Base-by-base conservation (phyloP, 2,888 invertebrate species). In the Lepidochrysops patricia region DNA sequence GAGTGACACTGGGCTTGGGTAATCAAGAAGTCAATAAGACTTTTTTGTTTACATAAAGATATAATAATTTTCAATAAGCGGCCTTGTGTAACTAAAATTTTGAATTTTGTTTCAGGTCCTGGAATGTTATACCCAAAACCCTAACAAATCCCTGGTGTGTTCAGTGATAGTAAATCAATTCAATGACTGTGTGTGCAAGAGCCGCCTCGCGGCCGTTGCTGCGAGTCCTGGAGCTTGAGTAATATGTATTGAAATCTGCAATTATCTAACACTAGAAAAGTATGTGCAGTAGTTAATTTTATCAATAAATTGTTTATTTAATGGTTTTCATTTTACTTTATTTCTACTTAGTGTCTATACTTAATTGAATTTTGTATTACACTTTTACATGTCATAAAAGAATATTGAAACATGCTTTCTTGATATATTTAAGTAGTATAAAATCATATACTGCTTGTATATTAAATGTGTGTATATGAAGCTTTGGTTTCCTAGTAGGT, bases 141-240 rank as follows among this genome's bases (percentile, higher is more conserved):
- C 88, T 2, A 71, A 80, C 70, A 84, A 82, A 72, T 77, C 89
- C 23, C 77, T 89, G 23, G 63, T 84, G 64, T 89, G 89, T 81
- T 88, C 89, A 72, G 80, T 84, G 76, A 64, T 88, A 80, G 89
- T 89, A 71, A 87, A 83, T 78, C 73, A 88, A 71, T 89, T 89
- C 74, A 88, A 88, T 84, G 86, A 89, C 77, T 89, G 89, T 80
- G 89, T 89, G 56, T 88, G 89, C 79, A 79, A 81, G 74, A 89
- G 87, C 72, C 76, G 89, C 66, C 73, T 89, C 49, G 80, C 86
- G 9, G 84, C 88, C 0, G 77, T 89, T 32, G 73, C 86, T 0
- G 81, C 84, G 13, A 72, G 80, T 1, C 85, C 86, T 67, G 86
- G 79, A 85, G 68, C 69, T 26, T 32, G 61, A 63, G 19, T 54